Evolutionary conservation across 2,797 vertebrate genomes (phyloP).

Genomic region (Pseudochirops corinnae): DNA sequence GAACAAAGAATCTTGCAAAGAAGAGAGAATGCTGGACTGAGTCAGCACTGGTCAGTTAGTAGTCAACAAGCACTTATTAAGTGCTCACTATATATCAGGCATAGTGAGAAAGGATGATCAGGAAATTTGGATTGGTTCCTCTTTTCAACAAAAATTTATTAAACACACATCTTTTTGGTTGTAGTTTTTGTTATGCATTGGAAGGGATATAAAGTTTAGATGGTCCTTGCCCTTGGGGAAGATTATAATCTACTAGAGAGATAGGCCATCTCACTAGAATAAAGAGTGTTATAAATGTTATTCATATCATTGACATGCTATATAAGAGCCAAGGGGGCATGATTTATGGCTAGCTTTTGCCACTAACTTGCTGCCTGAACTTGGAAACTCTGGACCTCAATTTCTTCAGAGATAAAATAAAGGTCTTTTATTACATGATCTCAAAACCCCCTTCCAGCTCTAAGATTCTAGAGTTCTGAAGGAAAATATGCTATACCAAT

Average conservation of each 20-base stretch:
- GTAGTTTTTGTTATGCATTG: background rate
- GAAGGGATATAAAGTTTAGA: background rate
- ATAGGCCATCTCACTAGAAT: background rate
- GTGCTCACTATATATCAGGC: background rate
- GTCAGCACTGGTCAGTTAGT: background rate
- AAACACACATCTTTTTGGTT: background rate
- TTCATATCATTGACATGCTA: background rate
- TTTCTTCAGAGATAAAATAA: background rate
- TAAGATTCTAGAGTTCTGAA: constrained; percentile 15
- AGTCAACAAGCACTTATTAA: background rate
- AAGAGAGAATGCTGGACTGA: background rate
- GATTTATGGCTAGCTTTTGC: background rate
- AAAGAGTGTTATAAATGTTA: background rate
- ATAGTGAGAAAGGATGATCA: background rate
- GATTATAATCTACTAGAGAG: background rate
- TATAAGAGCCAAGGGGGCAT: background rate
- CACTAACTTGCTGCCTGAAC: background rate
- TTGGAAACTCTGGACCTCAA: background rate
- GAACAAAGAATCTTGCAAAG: background rate
- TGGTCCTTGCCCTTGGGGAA: background rate
- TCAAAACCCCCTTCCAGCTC: background rate
- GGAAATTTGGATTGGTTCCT: background rate
- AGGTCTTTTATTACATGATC: background rate
- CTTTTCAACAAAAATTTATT: background rate
- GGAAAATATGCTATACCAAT: background rate